Base-by-base conservation (phyloP, 2,113 vertebrate genomes). In the Emydocephalus ijimae region DNA sequence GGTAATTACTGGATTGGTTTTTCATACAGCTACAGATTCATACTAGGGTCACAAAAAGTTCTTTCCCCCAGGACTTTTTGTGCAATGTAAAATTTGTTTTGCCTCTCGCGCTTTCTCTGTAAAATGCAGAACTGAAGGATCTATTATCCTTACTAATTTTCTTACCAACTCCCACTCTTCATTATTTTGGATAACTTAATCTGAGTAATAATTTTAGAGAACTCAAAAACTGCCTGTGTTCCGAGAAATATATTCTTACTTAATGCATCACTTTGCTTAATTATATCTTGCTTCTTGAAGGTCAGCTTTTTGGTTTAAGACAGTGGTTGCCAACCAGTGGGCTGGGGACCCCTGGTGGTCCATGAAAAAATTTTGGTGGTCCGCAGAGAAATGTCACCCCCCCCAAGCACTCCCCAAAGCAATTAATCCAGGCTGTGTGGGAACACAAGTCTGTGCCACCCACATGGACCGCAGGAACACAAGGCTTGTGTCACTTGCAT, bases 1-100 rank as follows among this genome's bases (percentile, higher is more conserved):
- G 98, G 98, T 98, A 92, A 95, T 90, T 48, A 0, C 0, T 45
- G 43, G 34, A 3, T 90, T 57, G 23, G 9, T 57, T 89, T 94
- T 92, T 89, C 12, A 1, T 56, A 43, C 69, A 43, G 23, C 1
- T 92, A 91, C 93, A 69, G 6, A n/a, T 1, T 61, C 15, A 57
- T 34, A 52, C 6, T 14, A 29, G 26, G 50, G 50, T 87, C 5
- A 24, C 86, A 52, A 87, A 87, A 26, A 15, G 12, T 59, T 45
- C 39, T 74, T 52, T 74, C 18, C 3, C n/a, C 20, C 89, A 74
- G 29, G 20, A 74, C 55, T 57, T 43, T 89, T 43, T 7, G 20
- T 39, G 43, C 61, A 90, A 74, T n/a, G 45, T 74, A 50, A 90
- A 74, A 74, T 39, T 2, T 52, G 20, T 69, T 69, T 69, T 52